These are phyloP conservation scores for Callorhinus ursinus DNA, from an alignment of 2,113 vertebrate genomes.

Conservation along the genomic window DNA sequence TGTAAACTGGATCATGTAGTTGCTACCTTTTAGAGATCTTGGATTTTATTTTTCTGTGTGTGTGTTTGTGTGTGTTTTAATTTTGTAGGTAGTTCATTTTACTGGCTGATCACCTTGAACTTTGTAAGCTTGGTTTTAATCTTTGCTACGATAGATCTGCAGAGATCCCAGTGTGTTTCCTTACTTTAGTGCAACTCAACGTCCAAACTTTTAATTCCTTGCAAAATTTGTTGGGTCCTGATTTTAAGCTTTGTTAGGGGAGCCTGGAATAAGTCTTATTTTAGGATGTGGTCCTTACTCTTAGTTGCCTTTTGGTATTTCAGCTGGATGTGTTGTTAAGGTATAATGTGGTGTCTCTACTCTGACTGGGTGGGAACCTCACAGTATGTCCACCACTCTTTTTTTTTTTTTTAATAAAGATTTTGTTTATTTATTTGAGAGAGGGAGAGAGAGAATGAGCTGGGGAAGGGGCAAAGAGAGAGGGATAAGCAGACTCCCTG, in stretches of 20 bases:
- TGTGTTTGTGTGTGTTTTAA: background rate
- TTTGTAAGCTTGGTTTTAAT: conserved; percentile 39
- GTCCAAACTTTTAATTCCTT: background rate
- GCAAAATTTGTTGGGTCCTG: conserved; percentile 1
- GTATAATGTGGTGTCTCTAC: conserved; percentile 25
- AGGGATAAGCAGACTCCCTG: background rate
- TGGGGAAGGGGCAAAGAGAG: background rate
- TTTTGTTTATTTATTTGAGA: background rate
- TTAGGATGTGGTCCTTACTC: background rate
- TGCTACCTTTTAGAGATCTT: background rate
- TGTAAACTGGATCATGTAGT: background rate
- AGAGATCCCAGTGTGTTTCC: background rate
- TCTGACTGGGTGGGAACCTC: background rate
- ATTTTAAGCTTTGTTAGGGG: conserved; percentile 39
- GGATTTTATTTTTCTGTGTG: background rate
- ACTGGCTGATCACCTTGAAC: conserved; percentile 13
- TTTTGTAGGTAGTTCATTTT: background rate
- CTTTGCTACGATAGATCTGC: background rate
- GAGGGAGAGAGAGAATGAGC: background rate
- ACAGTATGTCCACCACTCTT: background rate
- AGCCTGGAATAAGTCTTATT: background rate
- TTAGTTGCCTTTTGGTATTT: conserved; percentile 45
- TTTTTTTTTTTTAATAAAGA: background rate
- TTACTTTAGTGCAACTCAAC: conserved; percentile 15
- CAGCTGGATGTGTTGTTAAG: background rate